Base-by-base conservation (phyloP, 2,888 invertebrate species). In the Volucella zonaria region DNA sequence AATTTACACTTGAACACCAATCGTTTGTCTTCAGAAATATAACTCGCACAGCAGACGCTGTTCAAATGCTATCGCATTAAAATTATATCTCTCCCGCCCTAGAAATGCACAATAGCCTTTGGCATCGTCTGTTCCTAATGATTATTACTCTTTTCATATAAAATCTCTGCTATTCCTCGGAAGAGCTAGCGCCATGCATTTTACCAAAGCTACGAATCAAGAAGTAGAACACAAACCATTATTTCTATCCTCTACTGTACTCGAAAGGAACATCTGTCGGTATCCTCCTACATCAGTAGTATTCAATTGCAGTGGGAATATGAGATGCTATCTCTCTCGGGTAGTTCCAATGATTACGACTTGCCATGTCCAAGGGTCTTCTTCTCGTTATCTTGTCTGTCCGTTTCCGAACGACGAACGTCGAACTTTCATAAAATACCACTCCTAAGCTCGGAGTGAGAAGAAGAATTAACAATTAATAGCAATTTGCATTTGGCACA, bases 301-400 rank as follows among this genome's bases (percentile, higher is more conserved):
- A 31, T 49, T 70, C 40, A 49, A 49, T 70, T 70, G 59, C 40
- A 56, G 10, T 31, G 12, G 70, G 42, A 71, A 59, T 59, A 51
- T 59, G 49, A 59, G 61, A 71, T 23, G 59, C 59, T 59, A 31
- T 58, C 38, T 43, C 45, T 59, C 38, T 45, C n/a, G 58, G 12
- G 59, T 47, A 70, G 70, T 70, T 47, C 71, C 71, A 71, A 71
- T 71, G 51, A 71, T 71, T 59, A 42, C 59, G 59, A 59, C 59
- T 42, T 71, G 59, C 47, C 59, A 71, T 71, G 71, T 71, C 58
- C 47, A 59, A 59, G 38, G 70, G 47, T 59, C 58, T 49, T 42
- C 49, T 40, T 40, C 18, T 3, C 1, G 56, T n/a, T 31, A 3
- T 38, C n/a, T 38, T 31, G 10, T 38, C n/a, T 38, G 0, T 23